These are phyloP conservation scores for Ciconia nigra DNA, from an alignment of 2,797 vertebrate genomes.

Conservation along the genomic window DNA sequence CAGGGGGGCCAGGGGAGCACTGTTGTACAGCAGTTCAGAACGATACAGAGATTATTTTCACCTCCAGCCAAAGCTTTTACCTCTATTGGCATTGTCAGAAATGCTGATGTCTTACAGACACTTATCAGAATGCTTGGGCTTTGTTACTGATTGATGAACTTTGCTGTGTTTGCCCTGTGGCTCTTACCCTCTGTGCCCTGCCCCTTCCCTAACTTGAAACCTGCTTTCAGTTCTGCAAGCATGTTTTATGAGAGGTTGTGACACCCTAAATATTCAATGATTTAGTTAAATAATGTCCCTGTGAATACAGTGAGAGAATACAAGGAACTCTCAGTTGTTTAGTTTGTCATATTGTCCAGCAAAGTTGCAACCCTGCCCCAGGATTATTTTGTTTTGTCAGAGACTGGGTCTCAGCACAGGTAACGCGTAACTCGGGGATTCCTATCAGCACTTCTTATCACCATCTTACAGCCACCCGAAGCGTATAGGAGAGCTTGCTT, in stretches of 20 bases:
- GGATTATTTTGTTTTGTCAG: background rate
- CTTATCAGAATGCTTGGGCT: accelerated
- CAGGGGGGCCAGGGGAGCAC: background rate
- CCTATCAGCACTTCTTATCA: background rate
- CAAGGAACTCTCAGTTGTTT: background rate
- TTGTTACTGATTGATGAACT: background rate
- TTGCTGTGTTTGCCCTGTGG: background rate
- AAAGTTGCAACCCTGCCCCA: background rate
- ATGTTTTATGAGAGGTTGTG: background rate
- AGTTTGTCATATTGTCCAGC: background rate
- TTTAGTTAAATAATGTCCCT: background rate
- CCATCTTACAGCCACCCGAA: background rate
- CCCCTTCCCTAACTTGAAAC: background rate
- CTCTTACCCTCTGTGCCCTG: background rate
- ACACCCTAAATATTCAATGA: background rate
- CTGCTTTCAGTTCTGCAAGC: background rate
- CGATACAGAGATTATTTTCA: background rate
- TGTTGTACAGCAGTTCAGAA: background rate
- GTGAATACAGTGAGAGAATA: background rate
- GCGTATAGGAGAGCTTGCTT: accelerated
- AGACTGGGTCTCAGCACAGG: background rate
- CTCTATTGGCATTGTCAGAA: background rate
- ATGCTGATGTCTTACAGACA: background rate
- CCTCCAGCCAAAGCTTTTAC: background rate
- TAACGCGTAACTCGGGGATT: accelerated